These are phyloP conservation scores for Apis florea DNA, from an alignment of 1,140 invertebrate species.

Conservation along the genomic window DNA sequence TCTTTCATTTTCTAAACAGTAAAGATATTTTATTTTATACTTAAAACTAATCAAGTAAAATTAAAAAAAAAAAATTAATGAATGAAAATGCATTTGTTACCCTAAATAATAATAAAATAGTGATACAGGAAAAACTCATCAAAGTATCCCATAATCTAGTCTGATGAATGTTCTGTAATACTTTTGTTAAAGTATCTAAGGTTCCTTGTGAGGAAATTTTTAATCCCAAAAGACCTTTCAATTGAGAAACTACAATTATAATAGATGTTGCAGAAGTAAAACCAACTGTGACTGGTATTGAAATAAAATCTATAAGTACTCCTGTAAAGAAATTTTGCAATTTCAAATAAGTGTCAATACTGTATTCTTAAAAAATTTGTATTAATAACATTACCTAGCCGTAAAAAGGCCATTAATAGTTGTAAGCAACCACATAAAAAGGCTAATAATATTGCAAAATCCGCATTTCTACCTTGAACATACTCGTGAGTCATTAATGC, in stretches of 20 bases:
- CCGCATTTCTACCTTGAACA: slow-evolving; percentile 84
- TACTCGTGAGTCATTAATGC: slow-evolving; percentile 90
- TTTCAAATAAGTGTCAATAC: background rate
- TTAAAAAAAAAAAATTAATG: too few relatives aligned
- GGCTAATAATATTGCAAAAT: slow-evolving; percentile 92
- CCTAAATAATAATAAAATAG: slow-evolving; percentile 85
- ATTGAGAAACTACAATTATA: slow-evolving; percentile 93
- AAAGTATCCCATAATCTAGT: slow-evolving; percentile 84
- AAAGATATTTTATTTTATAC: background rate
- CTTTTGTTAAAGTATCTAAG: slow-evolving; percentile 85
- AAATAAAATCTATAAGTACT: slow-evolving; percentile 97
- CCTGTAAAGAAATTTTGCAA: slow-evolving; percentile 82
- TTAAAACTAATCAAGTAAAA: background rate
- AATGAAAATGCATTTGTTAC: slow-evolving; percentile 77
- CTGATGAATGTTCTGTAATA: slow-evolving; percentile 83
- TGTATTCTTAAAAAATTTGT: too few relatives aligned
- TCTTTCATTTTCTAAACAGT: slow-evolving; percentile 84
- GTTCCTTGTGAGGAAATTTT: slow-evolving; percentile 87
- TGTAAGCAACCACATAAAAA: slow-evolving; percentile 92
- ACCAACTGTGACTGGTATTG: slow-evolving; percentile 94
- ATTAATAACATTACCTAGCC: slow-evolving; percentile 83
- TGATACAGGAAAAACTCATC: slow-evolving; percentile 87
- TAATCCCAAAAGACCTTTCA: slow-evolving; percentile 91
- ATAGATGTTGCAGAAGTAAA: slow-evolving; percentile 97
- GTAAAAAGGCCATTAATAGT: slow-evolving; percentile 90